phyloP scores from a whole-genome alignment of 2,113 vertebrate genomes.

The Dromiciops gliroides region DNA sequence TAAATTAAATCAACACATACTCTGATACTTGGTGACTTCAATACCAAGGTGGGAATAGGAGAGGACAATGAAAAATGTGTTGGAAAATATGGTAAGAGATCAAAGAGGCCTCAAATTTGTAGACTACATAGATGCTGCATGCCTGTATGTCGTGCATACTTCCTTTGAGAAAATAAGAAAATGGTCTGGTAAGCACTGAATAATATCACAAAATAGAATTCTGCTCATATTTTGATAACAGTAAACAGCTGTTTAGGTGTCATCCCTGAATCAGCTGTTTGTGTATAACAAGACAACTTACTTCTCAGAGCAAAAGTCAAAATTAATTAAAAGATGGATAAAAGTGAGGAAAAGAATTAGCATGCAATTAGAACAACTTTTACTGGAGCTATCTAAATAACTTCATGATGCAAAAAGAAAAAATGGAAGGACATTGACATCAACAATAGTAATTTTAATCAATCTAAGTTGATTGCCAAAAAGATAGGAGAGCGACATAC shows the following conservation, averaged over 20 bases:
- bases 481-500: background rate
- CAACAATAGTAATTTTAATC: background rate
- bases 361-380: background rate
- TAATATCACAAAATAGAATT: background rate
- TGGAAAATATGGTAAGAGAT: background rate
- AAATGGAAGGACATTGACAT: background rate
- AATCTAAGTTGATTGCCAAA: background rate
- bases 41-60: background rate
- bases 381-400: background rate
- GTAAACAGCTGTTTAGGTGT: background rate
- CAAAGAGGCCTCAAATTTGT: background rate
- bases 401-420: background rate
- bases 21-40: background rate
- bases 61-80: background rate
- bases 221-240: too few relatives aligned
- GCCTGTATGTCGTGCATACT: background rate
- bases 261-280: background rate
- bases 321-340: background rate
- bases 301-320: background rate
- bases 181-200: background rate
- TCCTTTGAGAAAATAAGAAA: background rate
- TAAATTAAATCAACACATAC: background rate
- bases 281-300: background rate
- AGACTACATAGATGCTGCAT: background rate
- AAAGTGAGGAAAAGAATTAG: background rate